Base-by-base conservation (phyloP, 2,797 vertebrate species). In the Catostomus latipinnis region DNA sequence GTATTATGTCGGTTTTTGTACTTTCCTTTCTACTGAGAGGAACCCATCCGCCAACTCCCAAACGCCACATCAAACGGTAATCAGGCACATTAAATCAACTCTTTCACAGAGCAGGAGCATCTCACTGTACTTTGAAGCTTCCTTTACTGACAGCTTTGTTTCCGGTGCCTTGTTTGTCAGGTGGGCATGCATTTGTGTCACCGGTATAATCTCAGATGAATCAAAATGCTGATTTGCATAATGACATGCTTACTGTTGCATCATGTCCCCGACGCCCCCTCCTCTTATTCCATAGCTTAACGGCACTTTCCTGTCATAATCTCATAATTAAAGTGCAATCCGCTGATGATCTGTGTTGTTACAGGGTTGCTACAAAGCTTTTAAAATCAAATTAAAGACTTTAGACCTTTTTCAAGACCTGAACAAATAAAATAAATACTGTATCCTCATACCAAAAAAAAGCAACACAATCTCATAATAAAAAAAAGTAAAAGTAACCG, bases 311-410 rank as follows among this genome's bases (percentile, higher is more conserved):
- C 49, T 8, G n/a, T 8, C 14, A 46, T 82, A 75, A 87, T 83
- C 63, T 49, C 45, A 13, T 63, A 82, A 87, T 74, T 81, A 81
- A 83, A 79, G 49, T 8, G 60, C 54, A 81, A 85, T 85, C 83
- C 58, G 65, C 62, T 13, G 46, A 46, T 67, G 66, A 84, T 81
- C 74, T 52, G 65, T 12, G 48, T 45, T 43, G 43, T 3, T 3
- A 34, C 34, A 34, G 0, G 34, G 34, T 34, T 34, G 34, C 34
- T 34, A 2, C 34, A 34, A 2, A 34, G 34, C 34, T 34, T 34
- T 34, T 34, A 34, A 34, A 34, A 34, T 34, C 34, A 3, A 34
- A 34, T 34, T 34, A 3, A 34, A 4, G 34, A 34, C 34, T 34
- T 34, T 1, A 22, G 16, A 18, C 16, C 16, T 18, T 18, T 22